These are phyloP conservation scores for Xanthorhoe spadicearia DNA, from an alignment of 2,888 invertebrate species.

Conservation along the genomic window DNA sequence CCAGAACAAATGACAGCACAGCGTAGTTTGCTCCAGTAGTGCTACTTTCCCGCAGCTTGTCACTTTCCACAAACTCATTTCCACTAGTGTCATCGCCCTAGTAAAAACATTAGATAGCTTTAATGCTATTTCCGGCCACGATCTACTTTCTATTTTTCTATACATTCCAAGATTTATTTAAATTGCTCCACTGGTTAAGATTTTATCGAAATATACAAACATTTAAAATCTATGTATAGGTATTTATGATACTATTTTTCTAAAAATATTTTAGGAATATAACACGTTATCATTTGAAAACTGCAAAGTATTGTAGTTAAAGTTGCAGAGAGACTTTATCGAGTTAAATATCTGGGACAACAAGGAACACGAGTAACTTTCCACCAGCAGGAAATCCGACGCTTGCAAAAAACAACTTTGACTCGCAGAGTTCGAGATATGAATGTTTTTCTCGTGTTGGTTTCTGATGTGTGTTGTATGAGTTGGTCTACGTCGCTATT, in stretches of 20 bases:
- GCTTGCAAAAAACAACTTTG: slow-evolving; percentile 43
- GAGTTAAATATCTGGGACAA: slow-evolving; percentile 47
- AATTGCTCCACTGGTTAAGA: too few relatives aligned
- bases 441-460: slow-evolving; percentile 41
- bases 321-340: slow-evolving; percentile 42
- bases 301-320: slow-evolving; percentile 39
- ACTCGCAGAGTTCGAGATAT: slow-evolving; percentile 42
- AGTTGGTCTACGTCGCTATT: slow-evolving; percentile 26
- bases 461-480: slow-evolving; percentile 36
- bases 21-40: not conserved
- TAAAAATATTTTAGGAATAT: not conserved
- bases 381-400: slow-evolving; percentile 39
- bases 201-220: too few relatives aligned
- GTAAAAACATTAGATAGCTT: too few relatives aligned
- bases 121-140: too few relatives aligned
- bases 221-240: not conserved
- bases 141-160: too few relatives aligned
- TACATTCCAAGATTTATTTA: too few relatives aligned
- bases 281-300: slow-evolving; percentile 26
- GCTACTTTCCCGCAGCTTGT: too few relatives aligned
- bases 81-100: too few relatives aligned
- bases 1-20: not conserved
- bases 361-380: slow-evolving; percentile 40
- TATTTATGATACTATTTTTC: not conserved
- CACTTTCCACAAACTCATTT: too few relatives aligned